Conservation (phyloP, 2,113 vertebrate species). For the Chiloscyllium plagiosum region DNA sequence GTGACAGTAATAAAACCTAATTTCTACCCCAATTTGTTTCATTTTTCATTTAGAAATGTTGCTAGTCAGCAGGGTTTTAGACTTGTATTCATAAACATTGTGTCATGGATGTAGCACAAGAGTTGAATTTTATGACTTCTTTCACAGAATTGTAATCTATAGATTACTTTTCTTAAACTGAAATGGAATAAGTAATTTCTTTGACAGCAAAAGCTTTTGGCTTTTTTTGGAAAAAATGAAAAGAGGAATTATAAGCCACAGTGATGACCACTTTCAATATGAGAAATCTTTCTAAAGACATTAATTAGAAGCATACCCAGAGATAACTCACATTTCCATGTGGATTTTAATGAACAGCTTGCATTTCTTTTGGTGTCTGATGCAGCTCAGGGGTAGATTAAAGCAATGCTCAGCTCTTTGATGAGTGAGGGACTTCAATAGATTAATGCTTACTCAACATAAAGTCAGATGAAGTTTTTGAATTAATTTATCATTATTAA, state of each 20-base stretch:
- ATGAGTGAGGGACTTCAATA: not conserved
- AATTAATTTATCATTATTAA: not conserved
- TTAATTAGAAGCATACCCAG: not conserved
- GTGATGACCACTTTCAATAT: not conserved
- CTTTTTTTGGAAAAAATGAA: not conserved
- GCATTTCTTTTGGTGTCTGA: not conserved
- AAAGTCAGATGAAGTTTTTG: not conserved
- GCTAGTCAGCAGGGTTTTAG: not conserved
- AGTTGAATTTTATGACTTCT: not conserved
- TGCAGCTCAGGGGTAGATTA: not conserved
- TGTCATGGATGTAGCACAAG: not conserved
- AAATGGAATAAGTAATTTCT: not conserved
- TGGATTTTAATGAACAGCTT: not conserved
- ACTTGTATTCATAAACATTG: not conserved
- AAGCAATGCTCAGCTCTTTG: not conserved
- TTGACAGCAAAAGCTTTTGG: not conserved
- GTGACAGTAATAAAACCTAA: not conserved
- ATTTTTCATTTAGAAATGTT: not conserved
- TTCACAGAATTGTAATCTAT: not conserved
- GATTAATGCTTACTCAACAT: not conserved
- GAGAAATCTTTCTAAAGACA: not conserved
- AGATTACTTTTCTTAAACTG: not conserved
- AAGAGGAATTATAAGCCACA: not conserved
- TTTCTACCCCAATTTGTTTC: not conserved
- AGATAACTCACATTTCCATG: not conserved